phyloP scores from a whole-genome alignment of 35 echinoderm and acorn worm species.

The Apostichopus japonicus region DNA sequence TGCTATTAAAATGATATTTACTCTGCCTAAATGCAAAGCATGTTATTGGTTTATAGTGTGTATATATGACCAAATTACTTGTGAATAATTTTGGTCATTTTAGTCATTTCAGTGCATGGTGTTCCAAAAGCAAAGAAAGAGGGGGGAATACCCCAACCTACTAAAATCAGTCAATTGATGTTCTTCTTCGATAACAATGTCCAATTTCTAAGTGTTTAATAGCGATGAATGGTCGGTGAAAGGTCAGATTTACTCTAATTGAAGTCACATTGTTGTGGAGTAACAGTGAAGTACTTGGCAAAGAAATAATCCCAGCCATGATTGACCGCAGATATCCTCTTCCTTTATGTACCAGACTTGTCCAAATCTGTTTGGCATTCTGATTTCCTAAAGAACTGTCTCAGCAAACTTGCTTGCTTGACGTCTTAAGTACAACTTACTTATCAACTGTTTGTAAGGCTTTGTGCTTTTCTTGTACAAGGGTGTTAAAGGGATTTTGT shows the following conservation, averaged over 20 bases:
- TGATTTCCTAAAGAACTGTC: conserved; percentile 3
- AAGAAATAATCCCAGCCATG: background rate
- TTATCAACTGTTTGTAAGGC: background rate
- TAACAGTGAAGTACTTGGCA: conserved; percentile 2
- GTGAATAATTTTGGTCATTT: too few relatives aligned
- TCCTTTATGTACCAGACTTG: background rate
- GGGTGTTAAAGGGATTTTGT: conserved; percentile 6
- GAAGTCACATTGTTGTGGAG: background rate
- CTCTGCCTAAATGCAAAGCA: too few relatives aligned
- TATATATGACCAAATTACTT: too few relatives aligned
- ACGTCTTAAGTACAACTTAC: conserved; percentile 8
- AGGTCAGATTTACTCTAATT: conserved; percentile 3
- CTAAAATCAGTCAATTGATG: too few relatives aligned
- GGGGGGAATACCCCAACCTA: too few relatives aligned
- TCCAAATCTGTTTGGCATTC: conserved; percentile 42
- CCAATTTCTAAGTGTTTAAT: too few relatives aligned
- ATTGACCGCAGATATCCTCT: background rate
- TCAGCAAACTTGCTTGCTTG: conserved; percentile 12
- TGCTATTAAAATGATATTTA: too few relatives aligned
- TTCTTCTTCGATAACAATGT: too few relatives aligned
- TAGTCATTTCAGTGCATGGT: too few relatives aligned
- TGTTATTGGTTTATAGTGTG: too few relatives aligned
- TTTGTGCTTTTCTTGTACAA: background rate
- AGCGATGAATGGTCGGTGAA: background rate
- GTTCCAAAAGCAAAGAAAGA: too few relatives aligned